Evolutionary conservation across 2,888 invertebrate genomes (phyloP), one percentile per base, ranked within the genome.

Genomic region (Metellina segmentata): DNA sequence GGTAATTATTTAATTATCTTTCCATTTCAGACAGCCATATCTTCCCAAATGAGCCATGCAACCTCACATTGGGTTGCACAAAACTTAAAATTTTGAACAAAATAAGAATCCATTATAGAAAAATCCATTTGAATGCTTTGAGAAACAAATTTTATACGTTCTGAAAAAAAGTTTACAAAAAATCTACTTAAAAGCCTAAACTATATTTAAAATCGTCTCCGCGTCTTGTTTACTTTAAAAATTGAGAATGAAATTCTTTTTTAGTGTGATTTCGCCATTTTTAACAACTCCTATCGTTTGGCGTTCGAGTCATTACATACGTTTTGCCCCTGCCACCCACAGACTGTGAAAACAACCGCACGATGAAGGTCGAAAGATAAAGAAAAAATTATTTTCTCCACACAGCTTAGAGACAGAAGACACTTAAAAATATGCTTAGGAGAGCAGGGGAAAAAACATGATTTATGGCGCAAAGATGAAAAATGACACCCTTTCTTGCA

Each of bases 381-480:
- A 48, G 69, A 69, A 81, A 81, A 53, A 61, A 85, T 53, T 34
- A 71, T 19, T 81, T n/a, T 70, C 49, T 71, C 52, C 81, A 81
- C 85, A 90, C 61, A 90, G 75, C 69, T 85, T 81, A 53, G 70
- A 85, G 81, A 81, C 83, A 85, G 53, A 81, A 61, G 74, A 69
- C 72, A 81, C 85, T 85, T 75, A 81, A 77, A 90, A 90, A 75
- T 86, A 90, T 90, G 20, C 20, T 61, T 69, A 70, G 52, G 70
- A 48, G 77, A 77, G 20, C 13, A 78, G 79, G 81, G 49, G n/a
- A 85, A 83, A 61, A 79, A 53, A 75, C 19, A 74, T 91, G 91
- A 91, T 91, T 91, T 85, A 91, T 87, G 87, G 74, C 87, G n/a
- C 20, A 49, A 16, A 87, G 86, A 91, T 87, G 91, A 91, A 91